Conservation (phyloP, 92 coral and sea anemone species). For the Ricordea florida region DNA sequence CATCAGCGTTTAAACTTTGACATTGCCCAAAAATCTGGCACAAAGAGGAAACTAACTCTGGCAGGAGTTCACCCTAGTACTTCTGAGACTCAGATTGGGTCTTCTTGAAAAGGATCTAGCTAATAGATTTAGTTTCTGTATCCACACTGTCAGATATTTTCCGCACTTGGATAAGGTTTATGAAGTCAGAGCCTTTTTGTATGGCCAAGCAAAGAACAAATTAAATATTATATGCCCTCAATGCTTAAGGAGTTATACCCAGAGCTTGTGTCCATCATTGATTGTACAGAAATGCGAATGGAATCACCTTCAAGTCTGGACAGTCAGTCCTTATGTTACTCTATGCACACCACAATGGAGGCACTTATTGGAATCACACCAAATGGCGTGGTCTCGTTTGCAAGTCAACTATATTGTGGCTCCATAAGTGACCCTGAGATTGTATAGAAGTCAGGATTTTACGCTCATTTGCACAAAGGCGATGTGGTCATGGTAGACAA, state of each 20-base stretch:
- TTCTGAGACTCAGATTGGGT: conserved; percentile 54
- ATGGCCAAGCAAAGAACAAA: conserved; percentile 45
- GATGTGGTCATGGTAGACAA: conserved; percentile 62
- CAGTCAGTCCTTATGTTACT: conserved; percentile 45
- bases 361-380: conserved; percentile 61
- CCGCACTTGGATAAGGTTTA: conserved; percentile 48
- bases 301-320: conserved; percentile 39
- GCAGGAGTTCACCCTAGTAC: conserved; percentile 49
- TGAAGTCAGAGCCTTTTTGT: conserved; percentile 33
- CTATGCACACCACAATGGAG: conserved; percentile 56
- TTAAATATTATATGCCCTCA: conserved; percentile 57
- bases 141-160: conserved; percentile 45
- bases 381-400: conserved; percentile 46
- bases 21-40: neutral
- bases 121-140: conserved; percentile 31
- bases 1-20: conserved; percentile 34
- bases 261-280: conserved; percentile 18
- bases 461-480: conserved; percentile 11
- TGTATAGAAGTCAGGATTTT: conserved; percentile 22
- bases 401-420: conserved; percentile 47
- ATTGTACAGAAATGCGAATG: conserved; percentile 49
- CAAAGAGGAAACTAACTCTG: conserved; percentile 19
- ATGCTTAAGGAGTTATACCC: conserved; percentile 31
- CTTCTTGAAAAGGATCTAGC: conserved; percentile 44
- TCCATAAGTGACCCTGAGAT: conserved; percentile 42